Evolutionary conservation across 2,888 invertebrate species (phyloP).

Genomic region (Leptura quadrifasciata): DNA sequence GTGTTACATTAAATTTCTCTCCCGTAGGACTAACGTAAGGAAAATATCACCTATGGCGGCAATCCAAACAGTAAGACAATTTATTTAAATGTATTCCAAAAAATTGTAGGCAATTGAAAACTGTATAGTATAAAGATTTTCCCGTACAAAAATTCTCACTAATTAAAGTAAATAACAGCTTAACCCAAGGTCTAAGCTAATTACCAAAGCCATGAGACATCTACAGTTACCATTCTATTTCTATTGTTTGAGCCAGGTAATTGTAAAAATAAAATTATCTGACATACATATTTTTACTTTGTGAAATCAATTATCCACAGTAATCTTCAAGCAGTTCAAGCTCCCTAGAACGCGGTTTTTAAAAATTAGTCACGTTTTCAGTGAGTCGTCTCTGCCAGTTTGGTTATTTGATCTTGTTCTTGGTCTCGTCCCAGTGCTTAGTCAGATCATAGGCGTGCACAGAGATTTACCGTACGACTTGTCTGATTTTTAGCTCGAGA

Average conservation of each 20-base stretch:
- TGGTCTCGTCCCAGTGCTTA: constrained; percentile 13
- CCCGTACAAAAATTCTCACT: background rate
- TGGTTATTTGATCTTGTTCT: constrained; percentile 22
- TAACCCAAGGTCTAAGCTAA: constrained; percentile 1
- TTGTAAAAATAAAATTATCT: constrained; percentile 28
- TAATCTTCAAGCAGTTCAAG: constrained; percentile 21
- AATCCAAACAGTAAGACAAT: background rate
- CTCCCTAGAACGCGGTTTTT: constrained; percentile 28
- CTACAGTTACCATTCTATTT: background rate
- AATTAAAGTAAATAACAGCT: constrained; percentile 16
- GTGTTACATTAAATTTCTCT: too few relatives aligned
- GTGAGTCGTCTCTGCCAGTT: constrained; percentile 12
- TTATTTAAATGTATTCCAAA: background rate
- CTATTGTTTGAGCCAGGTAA: constrained; percentile 14
- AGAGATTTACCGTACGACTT: background rate
- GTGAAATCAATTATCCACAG: constrained; percentile 26
- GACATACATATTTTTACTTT: constrained; percentile 10
- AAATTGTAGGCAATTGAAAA: background rate
- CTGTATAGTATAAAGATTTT: constrained; percentile 14
- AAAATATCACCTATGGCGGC: too few relatives aligned
- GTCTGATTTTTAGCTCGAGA: too few relatives aligned
- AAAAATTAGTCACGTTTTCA: constrained; percentile 34
- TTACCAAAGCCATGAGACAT: constrained; percentile 7
- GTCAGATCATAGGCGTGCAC: background rate
- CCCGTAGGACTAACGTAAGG: too few relatives aligned